phyloP scores from a whole-genome alignment of 2,888 invertebrate species.

The Psylliodes chrysocephalus region DNA sequence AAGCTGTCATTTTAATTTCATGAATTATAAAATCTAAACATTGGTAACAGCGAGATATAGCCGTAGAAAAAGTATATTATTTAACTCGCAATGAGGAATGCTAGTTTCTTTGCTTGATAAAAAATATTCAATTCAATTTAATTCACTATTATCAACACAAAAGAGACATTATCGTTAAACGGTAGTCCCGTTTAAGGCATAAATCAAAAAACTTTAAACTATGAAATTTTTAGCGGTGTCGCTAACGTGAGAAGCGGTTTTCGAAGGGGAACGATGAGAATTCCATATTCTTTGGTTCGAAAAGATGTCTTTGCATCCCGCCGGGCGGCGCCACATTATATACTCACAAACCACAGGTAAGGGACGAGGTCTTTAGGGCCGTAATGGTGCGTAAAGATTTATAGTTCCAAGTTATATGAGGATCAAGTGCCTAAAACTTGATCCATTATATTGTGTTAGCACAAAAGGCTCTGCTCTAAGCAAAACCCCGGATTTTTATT shows the following conservation, averaged over 20 bases:
- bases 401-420: constrained; percentile 41
- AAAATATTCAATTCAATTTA: too few relatives aligned
- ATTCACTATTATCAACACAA: too few relatives aligned
- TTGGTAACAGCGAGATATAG: too few relatives aligned
- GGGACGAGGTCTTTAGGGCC: constrained; percentile 27
- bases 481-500: constrained; percentile 12
- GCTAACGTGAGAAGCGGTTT: neutral
- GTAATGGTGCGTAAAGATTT: constrained; percentile 51
- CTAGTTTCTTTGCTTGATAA: too few relatives aligned
- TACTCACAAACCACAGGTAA: constrained; percentile 31
- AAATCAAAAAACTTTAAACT: neutral
- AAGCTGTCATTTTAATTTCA: too few relatives aligned
- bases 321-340: constrained; percentile 7
- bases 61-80: too few relatives aligned
- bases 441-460: constrained; percentile 40
- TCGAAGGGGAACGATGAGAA: constrained; percentile 5
- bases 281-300: neutral
- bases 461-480: constrained; percentile 25
- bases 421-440: constrained; percentile 47
- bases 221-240: neutral
- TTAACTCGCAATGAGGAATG: too few relatives aligned
- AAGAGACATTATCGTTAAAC: neutral
- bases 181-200: neutral
- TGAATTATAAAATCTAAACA: too few relatives aligned
- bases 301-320: constrained; percentile 7